Base-by-base conservation (phyloP, 2,888 invertebrate genomes). In the Netelia inedita region DNA sequence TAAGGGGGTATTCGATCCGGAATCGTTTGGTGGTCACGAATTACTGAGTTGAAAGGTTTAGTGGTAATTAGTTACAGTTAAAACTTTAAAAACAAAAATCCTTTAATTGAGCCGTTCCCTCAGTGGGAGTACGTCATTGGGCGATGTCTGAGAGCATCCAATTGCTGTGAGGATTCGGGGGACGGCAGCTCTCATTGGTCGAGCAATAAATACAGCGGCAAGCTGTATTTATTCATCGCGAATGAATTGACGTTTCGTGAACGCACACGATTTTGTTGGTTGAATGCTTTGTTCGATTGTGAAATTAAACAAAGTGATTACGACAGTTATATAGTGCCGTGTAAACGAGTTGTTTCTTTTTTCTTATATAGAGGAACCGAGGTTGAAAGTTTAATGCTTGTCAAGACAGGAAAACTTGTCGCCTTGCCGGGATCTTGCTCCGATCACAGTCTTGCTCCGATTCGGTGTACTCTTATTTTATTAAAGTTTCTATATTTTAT, bases 21-120 rank as follows among this genome's bases (percentile, higher is more conserved):
- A 53, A 53, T n/a, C 53, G 14, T 53, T 53, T 53, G 53, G 11
- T 53, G 53, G 14, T 53, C 53, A 53, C 53, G 53, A 53, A 53
- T 53, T 53, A 6, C 53, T 9, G 14, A 1, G 14, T 53, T 53
- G 1, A 53, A 53, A 53, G 14, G 53, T 53, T 53, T 53, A 14
- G 53, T 11, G 53, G 10, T 53, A 53, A 53, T 53, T 11, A 53
- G 53, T 53, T 53, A 53, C 1, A 6, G 14, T 6, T n/a, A 53
- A 10, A 53, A 53, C 53, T 5, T 53, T 53, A 53, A 53, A 53
- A 53, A 53, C 53, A 53, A 53, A n/a, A 53, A 53, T 14, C 53
- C n/a, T 53, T 11, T n/a, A 53, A 53, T 53, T 11, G n/a, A 53
- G 53, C 53, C 53, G n/a, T 53, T 11, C 53, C 53, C n/a, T 53